These are phyloP conservation scores for Anisognathus igniventris DNA, from an alignment of 2,797 vertebrate species.

Conservation along the genomic window DNA sequence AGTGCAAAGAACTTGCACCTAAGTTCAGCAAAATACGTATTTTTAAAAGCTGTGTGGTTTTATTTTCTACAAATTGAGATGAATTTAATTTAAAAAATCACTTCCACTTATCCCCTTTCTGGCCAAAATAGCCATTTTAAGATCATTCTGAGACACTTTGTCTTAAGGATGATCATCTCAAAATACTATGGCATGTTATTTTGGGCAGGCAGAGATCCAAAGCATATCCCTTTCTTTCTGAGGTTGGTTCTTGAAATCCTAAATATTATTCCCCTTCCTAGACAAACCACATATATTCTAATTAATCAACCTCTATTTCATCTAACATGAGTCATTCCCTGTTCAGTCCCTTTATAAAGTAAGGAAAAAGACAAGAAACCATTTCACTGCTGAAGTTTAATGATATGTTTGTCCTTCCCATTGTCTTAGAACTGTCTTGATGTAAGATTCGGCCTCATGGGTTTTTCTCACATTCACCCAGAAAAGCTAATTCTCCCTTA, in stretches of 20 bases:
- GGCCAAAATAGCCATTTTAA: background rate
- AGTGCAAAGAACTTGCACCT: background rate
- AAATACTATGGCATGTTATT: background rate
- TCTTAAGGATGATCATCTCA: background rate
- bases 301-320: background rate
- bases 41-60: background rate
- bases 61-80: accelerated
- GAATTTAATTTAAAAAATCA: background rate
- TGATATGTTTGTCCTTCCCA: background rate
- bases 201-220: background rate
- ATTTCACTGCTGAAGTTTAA: background rate
- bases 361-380: background rate
- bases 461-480: background rate
- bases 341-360: background rate
- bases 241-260: background rate
- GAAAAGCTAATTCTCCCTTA: background rate
- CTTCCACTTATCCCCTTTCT: background rate
- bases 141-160: background rate
- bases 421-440: background rate
- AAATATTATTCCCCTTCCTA: background rate
- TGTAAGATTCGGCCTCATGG: background rate
- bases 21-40: background rate
- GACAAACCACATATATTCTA: background rate
- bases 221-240: background rate
- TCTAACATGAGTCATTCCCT: background rate